phyloP scores from a whole-genome alignment of 1,140 invertebrate species.

The Oryzaephilus surinamensis region DNA sequence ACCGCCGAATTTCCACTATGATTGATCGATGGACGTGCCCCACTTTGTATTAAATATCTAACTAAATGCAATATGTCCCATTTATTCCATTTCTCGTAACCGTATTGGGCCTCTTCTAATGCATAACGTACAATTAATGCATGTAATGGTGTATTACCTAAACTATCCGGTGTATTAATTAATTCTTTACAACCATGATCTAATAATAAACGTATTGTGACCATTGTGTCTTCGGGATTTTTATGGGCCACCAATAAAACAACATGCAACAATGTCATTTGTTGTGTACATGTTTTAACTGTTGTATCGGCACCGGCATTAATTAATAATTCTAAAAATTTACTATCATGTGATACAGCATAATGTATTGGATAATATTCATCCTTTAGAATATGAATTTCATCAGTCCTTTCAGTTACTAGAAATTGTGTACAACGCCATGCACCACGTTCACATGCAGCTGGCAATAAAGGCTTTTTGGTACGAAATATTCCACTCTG shows the following conservation, averaged over 20 bases:
- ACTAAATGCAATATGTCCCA: conserved; percentile 62
- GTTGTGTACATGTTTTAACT: conserved; percentile 59
- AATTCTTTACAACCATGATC: conserved; percentile 57
- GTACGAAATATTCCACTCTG: conserved; percentile 40
- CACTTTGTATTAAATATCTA: conserved; percentile 48
- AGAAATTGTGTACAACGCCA: conserved; percentile 61
- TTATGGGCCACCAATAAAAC: conserved; percentile 53
- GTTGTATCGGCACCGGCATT: conserved; percentile 53
- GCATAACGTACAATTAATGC: conserved; percentile 61
- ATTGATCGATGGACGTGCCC: conserved; percentile 57
- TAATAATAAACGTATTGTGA: conserved; percentile 51
- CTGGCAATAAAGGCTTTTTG: conserved; percentile 51
- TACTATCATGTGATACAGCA: conserved; percentile 54
- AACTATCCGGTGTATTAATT: conserved; percentile 60
- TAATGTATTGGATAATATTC: conserved; percentile 69
- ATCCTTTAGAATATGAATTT: conserved; percentile 63
- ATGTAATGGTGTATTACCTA: conserved; percentile 54
- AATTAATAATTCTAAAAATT: conserved; percentile 56
- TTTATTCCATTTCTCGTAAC: conserved; percentile 60
- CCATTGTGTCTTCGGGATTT: conserved; percentile 56
- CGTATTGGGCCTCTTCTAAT: conserved; percentile 57
- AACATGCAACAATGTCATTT: conserved; percentile 61
- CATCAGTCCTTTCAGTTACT: conserved; percentile 50
- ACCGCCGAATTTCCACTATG: conserved; percentile 59
- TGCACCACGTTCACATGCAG: conserved; percentile 57